Base-by-base conservation (phyloP, 2,797 vertebrate genomes). In the Acanthurus tractus region DNA sequence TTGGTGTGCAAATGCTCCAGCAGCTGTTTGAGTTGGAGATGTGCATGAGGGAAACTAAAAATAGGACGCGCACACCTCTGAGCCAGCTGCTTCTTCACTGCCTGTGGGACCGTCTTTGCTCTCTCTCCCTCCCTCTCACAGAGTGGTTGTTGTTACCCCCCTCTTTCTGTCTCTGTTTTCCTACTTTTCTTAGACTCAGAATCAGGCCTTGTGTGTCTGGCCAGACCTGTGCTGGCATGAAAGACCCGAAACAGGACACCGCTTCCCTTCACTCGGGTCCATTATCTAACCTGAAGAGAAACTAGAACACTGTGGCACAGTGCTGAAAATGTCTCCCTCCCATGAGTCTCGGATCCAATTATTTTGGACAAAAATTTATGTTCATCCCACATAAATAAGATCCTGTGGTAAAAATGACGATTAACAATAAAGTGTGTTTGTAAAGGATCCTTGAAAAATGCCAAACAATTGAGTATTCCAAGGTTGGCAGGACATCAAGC, bases 41-140 rank as follows among this genome's bases (percentile, higher is more conserved):
- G 76, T 78, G 82, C 74, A 89, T 82, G 81, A 74, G 83, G 81
- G 81, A 88, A 86, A 90, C 93, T 94, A 95, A 94, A 95, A 94
- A 94, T 95, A 95, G 93, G 91, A 89, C 48, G 25, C 20, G 49
- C 83, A 91, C 89, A 93, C 92, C 89, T 93, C 87, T 71, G 82
- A 93, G 91, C 93, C 93, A 94, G 93, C 91, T 94, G 92, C 91
- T 88, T 94, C 91, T 83, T 90, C 70, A 18, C 79, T 87, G 85
- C 91, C 90, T 92, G 75, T 86, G 90, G 88, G 91, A 89, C 84
- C 77, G 74, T 77, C 82, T 88, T 68, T 79, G 57, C 76, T 0
- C 71, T 86, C 83, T 89, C 82, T 71, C 52, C 52, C 53, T 50
- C 63, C 66, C 50, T 58, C 65, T 77, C 13, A 34, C 54, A 29